Base-by-base conservation (phyloP, 2,113 vertebrate genomes). In the Silurus meridionalis region DNA sequence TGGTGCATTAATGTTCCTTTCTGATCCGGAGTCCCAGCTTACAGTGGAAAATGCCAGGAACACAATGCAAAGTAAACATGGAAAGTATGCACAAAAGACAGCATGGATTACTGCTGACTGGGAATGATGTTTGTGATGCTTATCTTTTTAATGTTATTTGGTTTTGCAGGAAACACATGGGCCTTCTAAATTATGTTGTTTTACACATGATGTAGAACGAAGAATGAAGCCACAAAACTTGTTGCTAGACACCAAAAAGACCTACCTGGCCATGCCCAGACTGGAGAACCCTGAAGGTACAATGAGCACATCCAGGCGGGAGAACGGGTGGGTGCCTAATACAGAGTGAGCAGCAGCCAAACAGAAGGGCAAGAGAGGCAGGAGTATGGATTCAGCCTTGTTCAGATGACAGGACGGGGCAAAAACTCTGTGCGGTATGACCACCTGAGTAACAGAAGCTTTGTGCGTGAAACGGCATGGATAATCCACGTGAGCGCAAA, bases 251-350 rank as follows among this genome's bases (percentile, higher is more conserved):
- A 48, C 13, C 84, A 17, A 19, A 25, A 3, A 37, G 80, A 74
- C 80, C 91, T 97, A 99, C 98, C 98, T 99, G 93, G 98, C 98
- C 98, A 99, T 99, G 90, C 98, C 98, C 77, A 99, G 94, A 89
- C 97, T 98, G 88, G 97, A 96, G 91, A 99, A 99, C 84, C 97
- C 97, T 86, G 96, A 92, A 67, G 98, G 97, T 86, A 99, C 96
- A 11, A 99, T 94, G 86, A 99, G 95, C 64, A 99, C 90, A 90
- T 99, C 98, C 85, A 99, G 95, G 75, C 97, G 96, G 86, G 96
- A 92, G 91, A 99, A 99, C 0, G 97, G 98, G 83, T 99, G 98
- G 37, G 96, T 96, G n/a, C 98, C 97, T 83, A 99, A 91, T 53
- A 96, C 83, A 15, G 87, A 46, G 82, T 96, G 92, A 71, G 98